phyloP scores from a whole-genome alignment of 2,113 vertebrate genomes.

The Cnemophilus loriae region DNA sequence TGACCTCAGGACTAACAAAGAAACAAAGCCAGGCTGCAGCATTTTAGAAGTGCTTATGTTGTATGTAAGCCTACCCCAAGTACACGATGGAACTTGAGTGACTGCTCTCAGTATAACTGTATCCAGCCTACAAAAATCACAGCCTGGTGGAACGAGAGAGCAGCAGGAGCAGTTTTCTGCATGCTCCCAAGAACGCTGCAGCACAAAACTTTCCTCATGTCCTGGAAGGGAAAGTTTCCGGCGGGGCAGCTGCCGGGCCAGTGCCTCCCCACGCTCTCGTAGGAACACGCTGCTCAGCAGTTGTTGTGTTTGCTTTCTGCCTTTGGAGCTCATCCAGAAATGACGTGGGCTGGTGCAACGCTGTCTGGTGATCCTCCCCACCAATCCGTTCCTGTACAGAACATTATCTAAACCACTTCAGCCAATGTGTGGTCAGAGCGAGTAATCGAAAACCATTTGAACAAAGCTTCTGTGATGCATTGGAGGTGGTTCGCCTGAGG shows the following conservation, averaged over 20 bases:
- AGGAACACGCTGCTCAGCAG: not conserved
- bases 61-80: not conserved
- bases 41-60: not conserved
- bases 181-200: not conserved
- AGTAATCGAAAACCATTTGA: not conserved
- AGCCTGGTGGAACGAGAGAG: not conserved
- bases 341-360: not conserved
- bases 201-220: not conserved
- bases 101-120: not conserved
- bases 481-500: not conserved
- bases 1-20: not conserved
- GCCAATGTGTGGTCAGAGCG: not conserved
- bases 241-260: not conserved
- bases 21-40: not conserved
- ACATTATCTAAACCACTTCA: not conserved
- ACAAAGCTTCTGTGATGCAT: not conserved
- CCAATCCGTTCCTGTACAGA: not conserved
- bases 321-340: constrained; percentile 17
- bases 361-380: constrained; percentile 24
- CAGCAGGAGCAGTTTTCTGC: not conserved
- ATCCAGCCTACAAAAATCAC: not conserved
- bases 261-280: not conserved
- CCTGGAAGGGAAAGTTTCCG: not conserved
- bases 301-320: not conserved
- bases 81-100: not conserved